Evolutionary conservation across 2,888 invertebrate species (phyloP).

Genomic region (Idaea aversata): DNA sequence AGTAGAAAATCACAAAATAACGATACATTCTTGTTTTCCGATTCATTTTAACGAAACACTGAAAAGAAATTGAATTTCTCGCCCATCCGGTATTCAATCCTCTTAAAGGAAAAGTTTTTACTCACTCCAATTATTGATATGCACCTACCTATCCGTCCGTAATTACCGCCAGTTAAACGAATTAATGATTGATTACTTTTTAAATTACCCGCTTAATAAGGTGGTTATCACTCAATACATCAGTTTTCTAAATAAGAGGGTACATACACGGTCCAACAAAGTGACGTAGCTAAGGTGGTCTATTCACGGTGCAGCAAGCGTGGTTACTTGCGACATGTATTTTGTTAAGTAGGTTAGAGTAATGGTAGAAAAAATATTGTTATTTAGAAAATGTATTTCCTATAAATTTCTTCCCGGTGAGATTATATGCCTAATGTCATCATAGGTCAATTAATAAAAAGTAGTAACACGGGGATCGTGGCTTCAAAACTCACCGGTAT

Average conservation of each 20-base stretch:
- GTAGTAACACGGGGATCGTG: too few relatives aligned
- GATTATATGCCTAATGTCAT: too few relatives aligned
- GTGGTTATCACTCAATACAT: background rate
- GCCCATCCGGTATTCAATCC: background rate
- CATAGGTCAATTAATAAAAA: too few relatives aligned
- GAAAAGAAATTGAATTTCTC: too few relatives aligned
- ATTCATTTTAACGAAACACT: too few relatives aligned
- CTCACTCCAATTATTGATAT: background rate
- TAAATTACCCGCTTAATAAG: background rate
- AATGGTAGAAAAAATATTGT: background rate
- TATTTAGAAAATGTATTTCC: background rate
- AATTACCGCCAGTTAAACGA: background rate
- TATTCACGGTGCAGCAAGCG: conserved; percentile 21
- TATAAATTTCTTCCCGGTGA: too few relatives aligned
- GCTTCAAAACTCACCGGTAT: too few relatives aligned
- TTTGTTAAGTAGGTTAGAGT: conserved; percentile 19
- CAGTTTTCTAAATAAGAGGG: background rate
- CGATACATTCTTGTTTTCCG: too few relatives aligned
- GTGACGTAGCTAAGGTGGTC: background rate
- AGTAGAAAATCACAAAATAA: too few relatives aligned
- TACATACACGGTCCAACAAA: background rate
- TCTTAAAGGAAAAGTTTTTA: background rate
- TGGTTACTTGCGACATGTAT: conserved; percentile 37
- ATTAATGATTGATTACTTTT: background rate
- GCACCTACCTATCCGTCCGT: background rate